These are phyloP conservation scores for Paedocypris sp. DNA, from an alignment of 2,113 vertebrate genomes.

Conservation along the genomic window DNA sequence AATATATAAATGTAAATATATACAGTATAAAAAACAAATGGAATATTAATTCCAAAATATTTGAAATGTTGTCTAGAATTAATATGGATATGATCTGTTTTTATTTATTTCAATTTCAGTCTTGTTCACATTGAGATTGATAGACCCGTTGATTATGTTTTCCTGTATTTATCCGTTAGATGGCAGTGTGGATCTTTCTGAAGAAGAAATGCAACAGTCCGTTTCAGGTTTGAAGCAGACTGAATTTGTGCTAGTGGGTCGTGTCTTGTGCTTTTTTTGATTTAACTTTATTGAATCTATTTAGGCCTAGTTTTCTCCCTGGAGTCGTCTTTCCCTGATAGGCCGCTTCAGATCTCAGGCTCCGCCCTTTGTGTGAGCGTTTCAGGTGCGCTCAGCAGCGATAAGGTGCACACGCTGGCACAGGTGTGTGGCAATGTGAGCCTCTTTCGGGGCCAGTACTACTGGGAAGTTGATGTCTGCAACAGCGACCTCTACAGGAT, in stretches of 20 bases:
- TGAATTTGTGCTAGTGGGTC: too few species aligned
- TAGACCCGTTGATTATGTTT: conserved; percentile 1
- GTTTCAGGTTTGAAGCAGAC: conserved; percentile 46
- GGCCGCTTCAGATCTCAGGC: conserved; percentile 44
- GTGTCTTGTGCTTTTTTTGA: too few species aligned
- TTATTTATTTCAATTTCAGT: not conserved
- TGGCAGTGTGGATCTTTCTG: conserved; percentile 45
- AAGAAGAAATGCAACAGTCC: conserved; percentile 51
- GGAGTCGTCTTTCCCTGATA: conserved; percentile 36
- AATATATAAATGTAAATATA: too few species aligned
- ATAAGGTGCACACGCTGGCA: conserved; percentile 13
- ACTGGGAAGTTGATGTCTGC: conserved; percentile 63
- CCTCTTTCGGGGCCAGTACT: conserved; percentile 50
- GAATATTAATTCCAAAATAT: too few species aligned
- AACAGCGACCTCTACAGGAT: conserved; percentile 57
- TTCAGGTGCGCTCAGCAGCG: not conserved
- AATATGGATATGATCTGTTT: too few species aligned
- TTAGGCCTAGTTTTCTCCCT: conserved; percentile 53
- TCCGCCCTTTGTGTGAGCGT: conserved; percentile 42
- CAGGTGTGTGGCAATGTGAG: conserved; percentile 39
- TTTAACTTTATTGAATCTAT: too few species aligned
- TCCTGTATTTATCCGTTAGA: conserved; percentile 35
- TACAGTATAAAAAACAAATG: too few species aligned
- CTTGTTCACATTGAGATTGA: too few species aligned
- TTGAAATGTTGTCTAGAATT: too few species aligned